Evolutionary conservation across 2,113 vertebrate species (phyloP).

Genomic region (Osmerus mordax): DNA sequence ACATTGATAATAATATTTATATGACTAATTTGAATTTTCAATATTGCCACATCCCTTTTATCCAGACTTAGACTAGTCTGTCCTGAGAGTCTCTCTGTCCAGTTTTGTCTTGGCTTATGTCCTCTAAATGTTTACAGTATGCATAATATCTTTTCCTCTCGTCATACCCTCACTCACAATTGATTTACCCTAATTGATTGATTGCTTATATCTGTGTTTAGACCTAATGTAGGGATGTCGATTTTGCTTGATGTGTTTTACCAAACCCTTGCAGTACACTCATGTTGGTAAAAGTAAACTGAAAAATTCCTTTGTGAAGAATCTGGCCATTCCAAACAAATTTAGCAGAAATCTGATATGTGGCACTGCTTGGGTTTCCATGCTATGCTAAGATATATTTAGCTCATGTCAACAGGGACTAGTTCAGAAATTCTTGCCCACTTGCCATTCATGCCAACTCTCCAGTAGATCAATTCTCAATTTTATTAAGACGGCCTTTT

Average conservation of each 20-base stretch:
- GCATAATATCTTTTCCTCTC: constrained; percentile 50
- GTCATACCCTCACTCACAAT: constrained; percentile 43
- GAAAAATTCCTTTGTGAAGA: constrained; percentile 65
- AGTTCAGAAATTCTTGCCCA: constrained; percentile 7
- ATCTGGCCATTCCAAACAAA: constrained; percentile 46
- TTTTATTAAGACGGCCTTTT: constrained; percentile 19
- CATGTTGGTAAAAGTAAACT: constrained; percentile 63
- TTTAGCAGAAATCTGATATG: constrained; percentile 31
- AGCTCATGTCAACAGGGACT: constrained; percentile 21
- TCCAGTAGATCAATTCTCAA: constrained; percentile 9
- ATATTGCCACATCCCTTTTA: constrained; percentile 34
- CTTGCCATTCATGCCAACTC: constrained; percentile 4
- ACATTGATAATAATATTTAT: constrained; percentile 15
- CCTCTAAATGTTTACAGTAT: constrained; percentile 65
- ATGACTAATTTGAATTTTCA: constrained; percentile 12
- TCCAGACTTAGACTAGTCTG: constrained; percentile 56
- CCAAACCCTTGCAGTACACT: constrained; percentile 77
- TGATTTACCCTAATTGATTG: constrained; percentile 41
- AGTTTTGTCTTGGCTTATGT: constrained; percentile 68
- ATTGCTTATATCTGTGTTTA: constrained; percentile 38
- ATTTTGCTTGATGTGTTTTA: constrained; percentile 51
- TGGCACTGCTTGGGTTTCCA: constrained; percentile 78
- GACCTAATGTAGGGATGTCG: constrained; percentile 43
- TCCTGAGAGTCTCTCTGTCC: constrained; percentile 55
- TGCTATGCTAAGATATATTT: constrained; percentile 15